phyloP scores from a whole-genome alignment of 2,888 invertebrate genomes.

The Nephrotoma appendiculata region DNA sequence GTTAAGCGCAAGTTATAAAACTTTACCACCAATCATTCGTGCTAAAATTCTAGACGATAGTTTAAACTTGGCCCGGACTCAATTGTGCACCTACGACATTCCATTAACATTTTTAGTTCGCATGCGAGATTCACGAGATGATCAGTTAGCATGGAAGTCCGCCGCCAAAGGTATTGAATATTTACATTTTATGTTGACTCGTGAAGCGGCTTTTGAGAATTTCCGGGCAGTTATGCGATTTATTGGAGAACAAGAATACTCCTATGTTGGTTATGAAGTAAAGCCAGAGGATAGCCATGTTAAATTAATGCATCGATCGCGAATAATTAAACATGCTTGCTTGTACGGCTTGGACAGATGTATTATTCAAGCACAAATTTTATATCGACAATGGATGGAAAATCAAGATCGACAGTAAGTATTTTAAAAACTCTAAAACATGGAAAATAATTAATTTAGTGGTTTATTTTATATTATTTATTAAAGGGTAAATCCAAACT shows the following conservation, averaged over 20 bases:
- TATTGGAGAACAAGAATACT: slow-evolving; percentile 30
- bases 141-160: slow-evolving; percentile 45
- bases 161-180: slow-evolving; percentile 42
- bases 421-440: neutral
- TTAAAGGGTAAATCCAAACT: slow-evolving; percentile 43
- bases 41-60: slow-evolving; percentile 59
- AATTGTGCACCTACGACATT: slow-evolving; percentile 40
- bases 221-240: slow-evolving; percentile 37
- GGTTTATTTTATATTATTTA: neutral
- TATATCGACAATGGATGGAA: slow-evolving; percentile 38
- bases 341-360: slow-evolving; percentile 36
- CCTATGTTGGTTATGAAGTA: slow-evolving; percentile 35
- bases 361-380: slow-evolving; percentile 32
- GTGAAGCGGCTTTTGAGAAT: slow-evolving; percentile 42
- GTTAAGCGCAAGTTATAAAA: slow-evolving; percentile 37
- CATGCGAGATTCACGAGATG: slow-evolving; percentile 34
- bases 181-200: slow-evolving; percentile 40
- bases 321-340: slow-evolving; percentile 40
- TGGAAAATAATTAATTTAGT: too few species aligned
- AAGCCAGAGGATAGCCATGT: slow-evolving; percentile 34
- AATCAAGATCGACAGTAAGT: slow-evolving; percentile 35
- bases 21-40: slow-evolving; percentile 42
- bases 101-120: slow-evolving; percentile 37
- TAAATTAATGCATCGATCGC: slow-evolving; percentile 35
- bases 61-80: slow-evolving; percentile 41